Evolutionary conservation across 2,888 invertebrate genomes (phyloP), one percentile per base, ranked within the genome.

Genomic region (Fragum whitleyi): DNA sequence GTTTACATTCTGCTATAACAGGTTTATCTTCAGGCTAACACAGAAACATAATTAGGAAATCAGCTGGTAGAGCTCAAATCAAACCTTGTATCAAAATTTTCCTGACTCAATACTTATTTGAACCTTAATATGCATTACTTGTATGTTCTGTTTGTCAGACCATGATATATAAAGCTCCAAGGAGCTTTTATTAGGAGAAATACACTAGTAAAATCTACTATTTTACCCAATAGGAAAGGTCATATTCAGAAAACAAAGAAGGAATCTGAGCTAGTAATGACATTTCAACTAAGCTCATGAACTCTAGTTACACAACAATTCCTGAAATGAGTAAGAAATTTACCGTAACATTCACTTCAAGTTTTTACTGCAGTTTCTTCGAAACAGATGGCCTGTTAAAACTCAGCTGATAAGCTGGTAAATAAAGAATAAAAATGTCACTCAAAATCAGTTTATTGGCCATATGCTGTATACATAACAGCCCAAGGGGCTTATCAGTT

Each of bases 391-490:
- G 26, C 23, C 57, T 26, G 23, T 57, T 57, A 26, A 26, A 57
- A 57, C 14, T 57, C 23, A 21, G 57, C 57, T 57, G 57, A 23
- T 57, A 57, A 57, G 11, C 57, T 57, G 23, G 57, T 57, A 57
- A 57, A 57, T 57, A 57, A 57, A 57, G 57, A 26, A 42, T 65
- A 23, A 65, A 65, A 65, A 21, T 65, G 65, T 65, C 65, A 65
- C 47, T 65, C 65, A 65, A 19, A 14, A 21, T 16, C 3, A 23
- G 21, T 65, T 65, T 65, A 65, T 42, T 42, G 42, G 42, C 65
- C 65, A 39, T 65, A 65, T 65, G 42, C n/a, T 65, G n/a, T 65
- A 65, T 32, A 65, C n/a, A 65, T 65, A 42, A 39, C 65, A 65
- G 42, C 65, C 65, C 47, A 65, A 36, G 14, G 14, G 57, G 65